Evolutionary conservation across 2,797 vertebrate genomes (phyloP), one percentile per base, ranked within the genome.

Genomic region (Gymnocypris eckloni): DNA sequence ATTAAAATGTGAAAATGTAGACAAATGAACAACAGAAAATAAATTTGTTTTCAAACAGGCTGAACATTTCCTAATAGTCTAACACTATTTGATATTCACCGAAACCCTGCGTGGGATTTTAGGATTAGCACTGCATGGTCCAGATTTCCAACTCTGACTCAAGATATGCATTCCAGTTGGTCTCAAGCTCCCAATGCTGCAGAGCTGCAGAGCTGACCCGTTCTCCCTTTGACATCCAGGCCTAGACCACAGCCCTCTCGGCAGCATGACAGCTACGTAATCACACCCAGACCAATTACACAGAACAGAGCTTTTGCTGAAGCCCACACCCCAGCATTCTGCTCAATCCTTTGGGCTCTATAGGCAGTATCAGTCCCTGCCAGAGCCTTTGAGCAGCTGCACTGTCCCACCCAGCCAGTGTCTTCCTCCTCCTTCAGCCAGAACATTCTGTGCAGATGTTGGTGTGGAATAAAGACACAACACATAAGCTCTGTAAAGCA

Each of bases 361-460:
- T 59, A 75, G 70, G 79, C 77, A 59, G 54, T 77, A 67, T 81
- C 25, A 70, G 56, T 69, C 87, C 87, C 82, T 86, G 70, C 88
- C 79, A 83, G 78, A 83, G 69, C 75, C 79, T 72, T 75, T 41
- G 56, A 91, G 83, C 90, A 91, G 89, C 90, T 91, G 89, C 50
- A 82, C 70, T 71, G 79, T 87, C 89, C 86, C 89, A 88, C 89
- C 89, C 83, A 79, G 41, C 25, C 82, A 52, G 70, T 71, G 79
- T 52, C 75, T 86, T 87, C 86, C 61, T 84, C 83, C 48, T 83
- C 86, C 56, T 87, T 54, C 33, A 43, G 50, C 72, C 43, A 86
- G 86, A 89, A 89, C 90, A 90, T 89, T 87, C 70, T 79, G 69
- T 89, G 83, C 89, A 89, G 89, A 90, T 90, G 87, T 86, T 79